Base-by-base conservation (phyloP, 2,113 vertebrate species). In the Haemorhous mexicanus region DNA sequence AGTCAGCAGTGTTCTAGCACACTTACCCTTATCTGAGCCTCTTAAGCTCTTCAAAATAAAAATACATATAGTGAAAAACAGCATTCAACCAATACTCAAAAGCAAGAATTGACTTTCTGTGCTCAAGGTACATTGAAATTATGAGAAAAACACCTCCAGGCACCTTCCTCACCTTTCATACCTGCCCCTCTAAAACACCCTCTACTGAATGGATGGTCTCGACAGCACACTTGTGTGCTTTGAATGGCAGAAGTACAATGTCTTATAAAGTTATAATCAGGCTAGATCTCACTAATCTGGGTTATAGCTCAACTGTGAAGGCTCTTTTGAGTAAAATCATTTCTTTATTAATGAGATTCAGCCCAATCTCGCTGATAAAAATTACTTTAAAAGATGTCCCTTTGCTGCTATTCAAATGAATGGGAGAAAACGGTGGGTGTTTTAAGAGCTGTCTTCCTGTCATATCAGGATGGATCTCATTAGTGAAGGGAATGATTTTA, bases 341-440 rank as follows among this genome's bases (percentile, higher is more conserved):
- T 96, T 97, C 97, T 97, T 98, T 98, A 98, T 98, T 98, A 98
- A 98, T 98, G 97, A 98, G 98, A 98, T 97, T 97, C 97, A 95
- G 90, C 87, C 96, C 97, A 94, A 96, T 97, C 96, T 97, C 58
- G 58, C 97, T 97, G 97, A 98, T 97, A 98, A 98, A 98, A 98
- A 97, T 91, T 95, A 97, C 95, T 97, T 97, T 97, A 97, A 98
- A 98, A 98, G 80, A 94, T 97, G 96, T 96, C 98, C 97, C 97
- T 98, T 98, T 97, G 97, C 97, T 97, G 94, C 97, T 97, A 97
- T 98, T 98, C 97, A 98, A 97, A 98, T 98, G 97, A 98, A 98
- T 89, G 32, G 94, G 91, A 90, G 95, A 97, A 97, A 98, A 97
- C 95, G 92, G 98, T 98, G 97, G 97, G 98, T 98, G 98, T 98